Percentiles rank a stretch among this genome's conserved stretches.
Evolutionary conservation across 2,797 vertebrate species (phyloP).

Genomic region (Poecilia gillii): DNA sequence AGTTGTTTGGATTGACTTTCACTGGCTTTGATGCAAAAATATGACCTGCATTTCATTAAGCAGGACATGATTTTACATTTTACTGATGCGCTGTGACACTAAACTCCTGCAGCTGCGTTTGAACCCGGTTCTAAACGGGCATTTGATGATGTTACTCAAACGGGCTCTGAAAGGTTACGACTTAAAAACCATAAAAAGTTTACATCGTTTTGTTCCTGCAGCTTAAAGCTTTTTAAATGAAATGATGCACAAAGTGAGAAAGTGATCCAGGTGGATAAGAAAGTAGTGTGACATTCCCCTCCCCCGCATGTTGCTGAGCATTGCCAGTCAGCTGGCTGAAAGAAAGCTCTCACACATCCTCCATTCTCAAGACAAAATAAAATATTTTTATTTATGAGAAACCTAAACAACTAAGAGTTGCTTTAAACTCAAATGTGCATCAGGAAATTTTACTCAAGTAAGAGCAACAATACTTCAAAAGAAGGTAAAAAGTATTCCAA

Average conservation of each 20-base stretch:
- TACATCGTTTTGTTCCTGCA: not conserved
- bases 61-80: not conserved
- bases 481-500: too few species aligned
- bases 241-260: not conserved
- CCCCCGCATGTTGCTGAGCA: not conserved
- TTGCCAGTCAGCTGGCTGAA: not conserved
- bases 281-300: not conserved
- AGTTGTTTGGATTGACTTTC: not conserved
- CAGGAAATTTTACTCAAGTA: too few species aligned
- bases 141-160: too few species aligned
- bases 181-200: not conserved
- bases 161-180: not conserved
- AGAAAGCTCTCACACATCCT: not conserved
- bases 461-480: too few species aligned
- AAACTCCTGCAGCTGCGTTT: not conserved
- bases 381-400: not conserved
- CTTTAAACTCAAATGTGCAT: not conserved
- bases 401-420: not conserved
- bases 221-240: not conserved
- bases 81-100: not conserved
- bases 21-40: not conserved
- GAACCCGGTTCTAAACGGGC: not conserved
- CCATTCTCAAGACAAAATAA: not conserved
- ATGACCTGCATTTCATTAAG: not conserved
- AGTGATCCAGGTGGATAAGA: not conserved